phyloP scores from a whole-genome alignment of 2,113 vertebrate genomes.

The Turnix velox region DNA sequence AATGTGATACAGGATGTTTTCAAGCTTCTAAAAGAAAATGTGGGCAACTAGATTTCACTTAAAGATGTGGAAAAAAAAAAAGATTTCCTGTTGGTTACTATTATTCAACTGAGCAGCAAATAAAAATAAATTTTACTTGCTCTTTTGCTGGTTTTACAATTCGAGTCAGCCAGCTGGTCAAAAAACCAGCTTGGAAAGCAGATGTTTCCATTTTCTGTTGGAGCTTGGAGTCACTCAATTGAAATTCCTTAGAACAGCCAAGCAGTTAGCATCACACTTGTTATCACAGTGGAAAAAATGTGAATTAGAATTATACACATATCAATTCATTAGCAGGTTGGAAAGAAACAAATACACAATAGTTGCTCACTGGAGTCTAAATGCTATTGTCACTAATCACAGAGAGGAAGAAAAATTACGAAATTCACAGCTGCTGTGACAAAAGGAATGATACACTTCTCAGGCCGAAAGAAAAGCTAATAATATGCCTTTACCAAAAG shows the following conservation, averaged over 20 bases:
- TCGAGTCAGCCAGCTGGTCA: not conserved
- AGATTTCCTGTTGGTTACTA: not conserved
- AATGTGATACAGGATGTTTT: not conserved
- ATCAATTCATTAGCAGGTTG: conserved; percentile 30
- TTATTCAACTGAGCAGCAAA: not conserved
- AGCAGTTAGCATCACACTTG: not conserved
- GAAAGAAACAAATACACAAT: conserved; percentile 2
- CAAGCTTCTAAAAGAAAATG: not conserved
- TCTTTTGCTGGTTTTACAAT: not conserved
- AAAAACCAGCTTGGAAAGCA: not conserved
- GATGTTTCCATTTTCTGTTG: conserved; percentile 6
- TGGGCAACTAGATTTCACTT: not conserved
- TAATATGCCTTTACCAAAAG: not conserved
- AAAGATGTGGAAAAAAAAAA: not conserved
- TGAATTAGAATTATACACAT: conserved; percentile 14
- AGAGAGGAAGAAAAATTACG: conserved; percentile 8
- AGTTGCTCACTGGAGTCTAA: conserved; percentile 12
- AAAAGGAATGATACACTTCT: not conserved
- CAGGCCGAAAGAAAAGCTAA: not conserved
- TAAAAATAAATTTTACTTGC: not conserved
- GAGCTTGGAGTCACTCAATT: not conserved
- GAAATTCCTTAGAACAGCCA: conserved; percentile 8
- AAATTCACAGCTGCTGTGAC: not conserved
- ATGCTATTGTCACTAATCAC: not conserved
- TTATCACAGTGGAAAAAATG: conserved; percentile 18